Evolutionary conservation across 2,113 vertebrate species (phyloP).

Genomic region (Chionodraco myersi): DNA sequence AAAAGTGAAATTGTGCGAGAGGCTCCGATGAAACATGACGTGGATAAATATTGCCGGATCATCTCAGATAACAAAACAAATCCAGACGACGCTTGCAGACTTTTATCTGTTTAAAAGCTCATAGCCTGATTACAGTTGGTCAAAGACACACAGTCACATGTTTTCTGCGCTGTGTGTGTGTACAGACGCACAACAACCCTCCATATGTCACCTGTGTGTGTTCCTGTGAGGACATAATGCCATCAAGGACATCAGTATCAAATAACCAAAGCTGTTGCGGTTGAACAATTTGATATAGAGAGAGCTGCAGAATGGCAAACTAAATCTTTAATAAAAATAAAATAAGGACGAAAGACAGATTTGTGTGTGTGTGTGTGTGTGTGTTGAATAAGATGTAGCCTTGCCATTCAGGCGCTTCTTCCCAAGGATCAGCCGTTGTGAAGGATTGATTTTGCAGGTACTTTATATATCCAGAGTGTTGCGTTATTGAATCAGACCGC

Average conservation of each 20-base stretch:
- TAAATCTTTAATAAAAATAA: not conserved
- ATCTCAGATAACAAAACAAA: conserved; percentile 17
- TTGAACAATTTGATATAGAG: conserved; percentile 10
- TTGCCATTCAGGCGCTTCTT: not conserved
- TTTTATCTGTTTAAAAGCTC: conserved; percentile 49
- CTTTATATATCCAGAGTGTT: not conserved
- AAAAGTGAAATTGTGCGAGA: not conserved
- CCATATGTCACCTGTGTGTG: conserved; percentile 4
- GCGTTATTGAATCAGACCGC: not conserved
- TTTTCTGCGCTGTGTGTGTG: conserved; percentile 4
- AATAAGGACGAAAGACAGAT: not conserved
- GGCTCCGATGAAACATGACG: not conserved
- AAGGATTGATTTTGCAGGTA: not conserved
- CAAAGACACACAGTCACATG: conserved; percentile 37
- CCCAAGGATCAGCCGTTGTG: conserved; percentile 1
- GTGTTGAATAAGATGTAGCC: not conserved
- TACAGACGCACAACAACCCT: conserved; percentile 17
- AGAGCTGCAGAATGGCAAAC: not conserved
- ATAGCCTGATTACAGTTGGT: conserved; percentile 48
- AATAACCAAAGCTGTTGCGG: conserved; percentile 16
- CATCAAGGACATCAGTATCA: conserved; percentile 30
- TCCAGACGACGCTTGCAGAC: conserved; percentile 31
- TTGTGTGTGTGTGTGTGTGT: not conserved
- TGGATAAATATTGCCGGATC: not conserved
- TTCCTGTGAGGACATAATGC: conserved; percentile 2